Conservation (phyloP, 2,113 vertebrate species). For the Neodon shergylaensis region DNA sequence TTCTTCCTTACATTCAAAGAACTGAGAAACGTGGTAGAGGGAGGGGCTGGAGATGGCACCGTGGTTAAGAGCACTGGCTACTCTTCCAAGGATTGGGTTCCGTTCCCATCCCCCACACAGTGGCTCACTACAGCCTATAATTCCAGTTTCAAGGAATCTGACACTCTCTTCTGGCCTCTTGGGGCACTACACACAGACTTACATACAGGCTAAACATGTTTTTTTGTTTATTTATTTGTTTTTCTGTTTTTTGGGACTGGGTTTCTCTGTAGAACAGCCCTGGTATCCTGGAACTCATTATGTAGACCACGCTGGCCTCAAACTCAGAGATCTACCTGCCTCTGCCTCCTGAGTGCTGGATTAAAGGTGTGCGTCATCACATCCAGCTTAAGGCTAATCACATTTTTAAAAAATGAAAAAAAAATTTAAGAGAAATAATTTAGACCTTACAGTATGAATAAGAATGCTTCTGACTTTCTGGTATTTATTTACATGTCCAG, state of each 20-base stretch:
- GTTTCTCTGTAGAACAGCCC: background rate
- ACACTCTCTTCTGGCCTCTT: background rate
- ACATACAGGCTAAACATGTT: background rate
- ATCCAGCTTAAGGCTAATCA: background rate
- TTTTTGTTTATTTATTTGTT: background rate
- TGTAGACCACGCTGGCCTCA: background rate
- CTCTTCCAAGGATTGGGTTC: background rate
- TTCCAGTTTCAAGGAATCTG: background rate
- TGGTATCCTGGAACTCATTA: background rate
- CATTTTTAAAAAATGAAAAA: background rate
- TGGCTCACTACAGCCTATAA: background rate
- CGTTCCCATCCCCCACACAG: background rate
- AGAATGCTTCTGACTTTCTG: constrained; percentile 42
- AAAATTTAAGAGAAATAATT: background rate
- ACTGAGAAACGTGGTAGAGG: constrained; percentile 10
- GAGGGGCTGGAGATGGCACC: background rate
- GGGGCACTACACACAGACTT: background rate
- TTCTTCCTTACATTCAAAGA: constrained; percentile 30
- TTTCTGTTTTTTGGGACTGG: background rate
- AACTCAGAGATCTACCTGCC: background rate
- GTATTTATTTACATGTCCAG: constrained; percentile 15
- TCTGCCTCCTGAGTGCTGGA: background rate
- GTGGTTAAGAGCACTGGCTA: background rate
- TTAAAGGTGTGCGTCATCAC: background rate
- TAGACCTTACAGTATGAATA: background rate